Evolutionary conservation across 2,113 vertebrate genomes (phyloP).

Genomic region (Colinus virginianus): DNA sequence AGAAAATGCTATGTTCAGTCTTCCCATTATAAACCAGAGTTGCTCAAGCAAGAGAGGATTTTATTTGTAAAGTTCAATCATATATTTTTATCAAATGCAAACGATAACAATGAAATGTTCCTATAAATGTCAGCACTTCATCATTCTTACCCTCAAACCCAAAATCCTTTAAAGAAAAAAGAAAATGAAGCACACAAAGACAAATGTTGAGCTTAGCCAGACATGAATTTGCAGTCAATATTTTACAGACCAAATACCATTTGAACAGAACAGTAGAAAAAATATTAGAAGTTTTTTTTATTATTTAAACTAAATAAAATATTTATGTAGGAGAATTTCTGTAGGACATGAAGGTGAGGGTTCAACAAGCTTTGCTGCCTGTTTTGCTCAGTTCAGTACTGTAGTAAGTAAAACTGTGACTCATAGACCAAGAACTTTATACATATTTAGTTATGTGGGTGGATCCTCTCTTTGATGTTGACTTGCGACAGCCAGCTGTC

Average conservation of each 20-base stretch:
- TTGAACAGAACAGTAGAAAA: constrained; percentile 65
- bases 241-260: constrained; percentile 61
- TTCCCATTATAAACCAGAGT: constrained; percentile 28
- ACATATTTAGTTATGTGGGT: constrained; percentile 29
- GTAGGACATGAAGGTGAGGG: constrained; percentile 37
- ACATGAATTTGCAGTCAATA: constrained; percentile 60
- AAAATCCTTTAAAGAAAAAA: constrained; percentile 52
- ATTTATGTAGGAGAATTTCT: constrained; percentile 66
- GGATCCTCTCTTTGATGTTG: constrained; percentile 46
- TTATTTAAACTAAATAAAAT: constrained; percentile 75
- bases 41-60: constrained; percentile 22
- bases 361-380: constrained; percentile 50
- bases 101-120: constrained; percentile 51
- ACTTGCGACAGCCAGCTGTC: neutral
- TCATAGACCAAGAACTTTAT: constrained; percentile 36
- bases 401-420: constrained; percentile 38
- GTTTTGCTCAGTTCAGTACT: constrained; percentile 45
- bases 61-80: constrained; percentile 63
- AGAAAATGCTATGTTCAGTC: constrained; percentile 9
- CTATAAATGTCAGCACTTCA: constrained; percentile 59
- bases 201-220: constrained; percentile 56
- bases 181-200: constrained; percentile 37
- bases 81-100: constrained; percentile 57
- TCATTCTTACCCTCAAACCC: constrained; percentile 12
- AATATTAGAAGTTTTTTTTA: constrained; percentile 72